Base-by-base conservation (phyloP, 2,113 vertebrate species). In the Regulus satrapa region DNA sequence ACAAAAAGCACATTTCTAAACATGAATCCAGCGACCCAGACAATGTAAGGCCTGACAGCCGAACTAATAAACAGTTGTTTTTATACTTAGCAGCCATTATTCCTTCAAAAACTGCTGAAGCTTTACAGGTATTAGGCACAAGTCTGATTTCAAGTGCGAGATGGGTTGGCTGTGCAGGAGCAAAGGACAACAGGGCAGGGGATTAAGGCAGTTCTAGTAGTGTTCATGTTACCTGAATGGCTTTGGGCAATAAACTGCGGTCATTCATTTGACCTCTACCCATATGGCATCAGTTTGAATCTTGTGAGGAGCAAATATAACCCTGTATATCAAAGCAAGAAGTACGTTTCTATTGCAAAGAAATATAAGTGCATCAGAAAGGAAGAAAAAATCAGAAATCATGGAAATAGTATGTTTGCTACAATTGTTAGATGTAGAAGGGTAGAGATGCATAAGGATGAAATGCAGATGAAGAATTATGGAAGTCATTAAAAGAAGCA, bases 251-350 rank as follows among this genome's bases (percentile, higher is more conserved):
- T 83, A 80, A 64, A 55, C 85, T 86, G 43, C 1, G 4, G 92
- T 94, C 85, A 90, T 69, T 77, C 79, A 58, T 32, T 46, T 86
- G 91, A 92, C 88, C 90, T 88, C 75, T 85, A 61, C 68, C 41
- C 91, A 92, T 90, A 94, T 83, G 82, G 94, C 85, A 97, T 86
- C 58, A 83, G 49, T 97, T 92, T 94, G 92, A 86, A 48, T 83
- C 82, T 90, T 95, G 88, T 86, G 92, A 93, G 75, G 26, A 46
- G 63, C 41, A 88, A 88, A 80, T 83, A 80, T 12, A 83, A 64
- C 54, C 26, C 20, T 54, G 18, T 38, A 29, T 93, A 77, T 85
- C 82, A 93, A 90, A 94, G 75, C 26, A 85, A 88, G 26, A 14
- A 3, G 5, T 61, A 6, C 36, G 10, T 85, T 93, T 88, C 67